These are phyloP conservation scores for Centroberyx gerrardi DNA, from an alignment of 2,797 vertebrate genomes.

Conservation along the genomic window DNA sequence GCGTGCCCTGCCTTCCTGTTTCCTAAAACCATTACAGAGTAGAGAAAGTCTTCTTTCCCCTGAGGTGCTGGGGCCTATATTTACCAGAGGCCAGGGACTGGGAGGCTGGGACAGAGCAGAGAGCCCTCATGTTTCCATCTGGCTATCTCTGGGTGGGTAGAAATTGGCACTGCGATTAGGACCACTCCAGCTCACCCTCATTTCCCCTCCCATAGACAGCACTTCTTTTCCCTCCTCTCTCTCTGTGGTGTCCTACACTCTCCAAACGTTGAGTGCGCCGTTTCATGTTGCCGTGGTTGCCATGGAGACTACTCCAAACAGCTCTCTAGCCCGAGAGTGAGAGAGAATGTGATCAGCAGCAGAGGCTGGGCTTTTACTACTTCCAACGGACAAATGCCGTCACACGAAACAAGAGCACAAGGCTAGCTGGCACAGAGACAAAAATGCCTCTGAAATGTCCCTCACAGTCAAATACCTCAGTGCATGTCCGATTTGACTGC, in stretches of 20 bases:
- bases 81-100: slow-evolving; percentile 48
- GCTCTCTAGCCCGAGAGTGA: slow-evolving; percentile 30
- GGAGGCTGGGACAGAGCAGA: neutral
- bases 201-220: slow-evolving; percentile 54
- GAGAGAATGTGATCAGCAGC: slow-evolving; percentile 18
- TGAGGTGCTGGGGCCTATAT: slow-evolving; percentile 42
- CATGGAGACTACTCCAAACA: slow-evolving; percentile 62
- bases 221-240: slow-evolving; percentile 24
- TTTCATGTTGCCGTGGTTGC: slow-evolving; percentile 61
- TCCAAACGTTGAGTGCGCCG: slow-evolving; percentile 17
- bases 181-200: slow-evolving; percentile 51
- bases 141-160: slow-evolving; percentile 51
- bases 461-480: neutral
- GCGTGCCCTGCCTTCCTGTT: slow-evolving; percentile 35
- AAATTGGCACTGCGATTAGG: slow-evolving; percentile 50
- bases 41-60: slow-evolving; percentile 33
- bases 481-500: neutral
- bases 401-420: neutral
- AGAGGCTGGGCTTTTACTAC: neutral
- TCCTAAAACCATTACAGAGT: slow-evolving; percentile 36
- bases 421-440: neutral
- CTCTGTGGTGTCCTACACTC: slow-evolving; percentile 31
- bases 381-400: slow-evolving; percentile 8
- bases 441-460: neutral
- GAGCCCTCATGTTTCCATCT: slow-evolving; percentile 48